Evolutionary conservation across 2,888 invertebrate genomes (phyloP), one percentile per base, ranked within the genome.

Genomic region (Papilio demoleus): DNA sequence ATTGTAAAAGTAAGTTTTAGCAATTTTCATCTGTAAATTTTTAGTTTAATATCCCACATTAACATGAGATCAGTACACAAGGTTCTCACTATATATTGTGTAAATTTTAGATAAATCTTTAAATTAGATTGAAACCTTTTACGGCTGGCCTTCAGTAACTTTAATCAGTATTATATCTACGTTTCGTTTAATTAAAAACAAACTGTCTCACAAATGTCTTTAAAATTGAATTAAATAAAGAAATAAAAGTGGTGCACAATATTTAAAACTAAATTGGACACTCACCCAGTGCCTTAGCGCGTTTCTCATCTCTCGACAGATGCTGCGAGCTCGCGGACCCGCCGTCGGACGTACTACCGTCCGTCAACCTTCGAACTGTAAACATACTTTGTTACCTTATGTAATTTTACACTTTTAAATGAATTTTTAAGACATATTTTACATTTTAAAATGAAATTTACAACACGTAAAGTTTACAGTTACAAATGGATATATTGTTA

Each of bases 221-320:
- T 45, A 6, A 19, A 9, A 14, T 45, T 0, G 3, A n/a, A 0
- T n/a, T 8, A 24, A 3, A 17, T 64, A 17, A 17, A 17, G 11
- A 27, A 40, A 31, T 17, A 38, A 45, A 14, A 34, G 9, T 61
- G 42, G 36, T 47, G 3, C 31, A 42, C 42, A 56, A 42, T 45
- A 62, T 62, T 56, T 42, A 45, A 27, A 45, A 36, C n/a, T n/a
- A n/a, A n/a, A n/a, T n/a, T n/a, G n/a, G 68, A 69, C 65, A 76
- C 85, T 84, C 74, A 92, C 93, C 93, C 59, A 98, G 89, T 50
- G 97, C 94, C 70, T 97, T 95, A 1, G 98, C 98, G 65, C 97
- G 93, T 81, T 98, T 98, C 87, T 98, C 98, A 87, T 98, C 98
- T 66, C 97, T 92, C 4, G 96, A 94, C 76, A 97, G 81, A 79